A percentile compares a stretch with the other conserved stretches of the same genome.
Evolutionary conservation across 2,797 vertebrate species (phyloP).

Genomic region (Aulostomus chinensis): DNA sequence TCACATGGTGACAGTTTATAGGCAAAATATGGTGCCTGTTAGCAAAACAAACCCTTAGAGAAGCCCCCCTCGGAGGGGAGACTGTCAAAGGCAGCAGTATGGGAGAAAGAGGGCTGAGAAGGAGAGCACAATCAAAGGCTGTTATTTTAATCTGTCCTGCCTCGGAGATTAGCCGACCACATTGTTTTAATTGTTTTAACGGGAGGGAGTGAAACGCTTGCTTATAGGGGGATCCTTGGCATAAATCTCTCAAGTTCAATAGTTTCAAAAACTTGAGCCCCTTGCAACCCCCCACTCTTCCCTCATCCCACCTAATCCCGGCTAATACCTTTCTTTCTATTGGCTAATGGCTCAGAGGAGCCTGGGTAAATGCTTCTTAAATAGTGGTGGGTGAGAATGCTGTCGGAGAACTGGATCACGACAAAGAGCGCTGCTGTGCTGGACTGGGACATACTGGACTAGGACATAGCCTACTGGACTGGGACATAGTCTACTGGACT

Average conservation of each 20-base stretch:
- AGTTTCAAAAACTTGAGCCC: constrained; percentile 84
- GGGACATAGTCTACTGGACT: not conserved
- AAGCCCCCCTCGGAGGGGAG: constrained; percentile 43
- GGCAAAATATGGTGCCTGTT: constrained; percentile 78
- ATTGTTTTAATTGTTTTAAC: constrained; percentile 88
- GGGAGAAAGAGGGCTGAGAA: constrained; percentile 65
- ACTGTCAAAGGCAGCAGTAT: constrained; percentile 59
- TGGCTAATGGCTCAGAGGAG: constrained; percentile 83
- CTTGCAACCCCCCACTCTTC: constrained; percentile 69
- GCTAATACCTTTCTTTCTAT: constrained; percentile 85
- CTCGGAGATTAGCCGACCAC: constrained; percentile 81
- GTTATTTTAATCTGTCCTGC: constrained; percentile 83
- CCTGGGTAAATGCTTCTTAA: constrained; percentile 84
- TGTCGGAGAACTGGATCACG: constrained; percentile 62
- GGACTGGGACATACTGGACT: constrained; percentile 28
- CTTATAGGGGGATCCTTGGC: constrained; percentile 77
- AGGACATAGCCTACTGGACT: constrained; percentile 5
- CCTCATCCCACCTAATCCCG: constrained; percentile 84
- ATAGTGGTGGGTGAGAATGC: constrained; percentile 77
- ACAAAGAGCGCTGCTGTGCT: constrained; percentile 41
- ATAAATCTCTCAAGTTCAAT: constrained; percentile 87
- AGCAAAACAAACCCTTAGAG: constrained; percentile 79
- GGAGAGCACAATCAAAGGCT: constrained; percentile 79
- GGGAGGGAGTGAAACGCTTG: constrained; percentile 76
- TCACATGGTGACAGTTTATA: constrained; percentile 72